These are phyloP conservation scores for Cairina moschata DNA, from an alignment of 2,113 vertebrate species.

Conservation along the genomic window DNA sequence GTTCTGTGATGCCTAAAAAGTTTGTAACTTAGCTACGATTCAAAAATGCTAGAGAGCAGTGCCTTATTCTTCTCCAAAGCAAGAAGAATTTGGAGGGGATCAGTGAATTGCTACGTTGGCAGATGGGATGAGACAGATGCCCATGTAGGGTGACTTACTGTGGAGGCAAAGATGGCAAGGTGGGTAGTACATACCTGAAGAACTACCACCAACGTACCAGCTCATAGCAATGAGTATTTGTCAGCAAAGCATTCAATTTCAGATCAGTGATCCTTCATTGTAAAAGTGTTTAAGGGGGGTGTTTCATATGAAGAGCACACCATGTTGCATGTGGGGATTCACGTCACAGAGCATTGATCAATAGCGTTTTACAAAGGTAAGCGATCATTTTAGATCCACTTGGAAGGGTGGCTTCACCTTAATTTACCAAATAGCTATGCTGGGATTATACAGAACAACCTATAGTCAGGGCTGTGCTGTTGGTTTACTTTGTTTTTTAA, in stretches of 20 bases:
- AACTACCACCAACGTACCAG: not conserved
- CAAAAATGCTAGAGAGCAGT: not conserved
- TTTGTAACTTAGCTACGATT: not conserved
- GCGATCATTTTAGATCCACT: not conserved
- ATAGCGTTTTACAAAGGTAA: not conserved
- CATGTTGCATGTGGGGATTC: not conserved
- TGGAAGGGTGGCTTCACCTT: not conserved
- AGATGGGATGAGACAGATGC: not conserved
- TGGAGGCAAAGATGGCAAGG: not conserved
- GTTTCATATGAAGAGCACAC: not conserved
- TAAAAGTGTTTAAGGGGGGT: not conserved
- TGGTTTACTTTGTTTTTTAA: not conserved
- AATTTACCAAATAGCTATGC: not conserved
- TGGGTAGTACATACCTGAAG: not conserved
- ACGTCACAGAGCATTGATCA: not conserved
- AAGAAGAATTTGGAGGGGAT: not conserved
- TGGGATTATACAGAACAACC: no score
- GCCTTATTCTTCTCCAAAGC: not conserved
- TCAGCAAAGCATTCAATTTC: no score
- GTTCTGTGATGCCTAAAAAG: not conserved
- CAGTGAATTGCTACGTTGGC: not conserved
- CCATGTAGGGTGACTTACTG: not conserved
- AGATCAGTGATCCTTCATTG: not conserved
- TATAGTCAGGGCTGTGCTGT: not conserved
- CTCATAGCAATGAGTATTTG: no score